These are phyloP conservation scores for Peromyscus melanophrys DNA, from an alignment of 2,797 vertebrate species.

Conservation along the genomic window DNA sequence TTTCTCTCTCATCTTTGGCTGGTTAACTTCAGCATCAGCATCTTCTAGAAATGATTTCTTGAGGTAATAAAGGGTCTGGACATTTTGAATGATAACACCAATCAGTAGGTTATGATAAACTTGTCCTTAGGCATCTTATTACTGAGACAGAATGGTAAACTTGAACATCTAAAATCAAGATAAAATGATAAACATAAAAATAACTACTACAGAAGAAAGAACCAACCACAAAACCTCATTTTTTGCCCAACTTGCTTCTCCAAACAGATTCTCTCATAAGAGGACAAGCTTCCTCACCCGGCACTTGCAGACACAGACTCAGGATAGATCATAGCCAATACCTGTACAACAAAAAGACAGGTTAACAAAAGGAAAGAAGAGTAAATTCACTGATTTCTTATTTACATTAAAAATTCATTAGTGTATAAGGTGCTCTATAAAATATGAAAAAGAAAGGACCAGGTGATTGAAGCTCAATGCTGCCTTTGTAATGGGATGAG, in stretches of 20 bases:
- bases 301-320: not conserved
- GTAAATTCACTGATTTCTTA: not conserved
- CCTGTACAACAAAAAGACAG: not conserved
- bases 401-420: not conserved
- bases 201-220: not conserved
- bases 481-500: not conserved
- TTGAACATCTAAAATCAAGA: not conserved
- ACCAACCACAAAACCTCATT: not conserved
- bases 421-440: not conserved
- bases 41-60: not conserved
- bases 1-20: not conserved
- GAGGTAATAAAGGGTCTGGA: not conserved
- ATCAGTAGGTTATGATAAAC: not conserved
- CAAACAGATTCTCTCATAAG: not conserved
- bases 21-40: not conserved
- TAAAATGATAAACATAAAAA: conserved; percentile 23
- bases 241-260: not conserved
- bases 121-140: not conserved
- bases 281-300: not conserved
- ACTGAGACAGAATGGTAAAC: conserved; percentile 15
- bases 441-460: not conserved
- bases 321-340: not conserved
- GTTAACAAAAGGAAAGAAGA: not conserved
- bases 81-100: not conserved
- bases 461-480: not conserved